Percentiles rank a stretch among this genome's conserved stretches.
These are phyloP conservation scores for Oscheius sp. DNA, from an alignment of 1,140 invertebrate genomes.

Conservation along the genomic window DNA sequence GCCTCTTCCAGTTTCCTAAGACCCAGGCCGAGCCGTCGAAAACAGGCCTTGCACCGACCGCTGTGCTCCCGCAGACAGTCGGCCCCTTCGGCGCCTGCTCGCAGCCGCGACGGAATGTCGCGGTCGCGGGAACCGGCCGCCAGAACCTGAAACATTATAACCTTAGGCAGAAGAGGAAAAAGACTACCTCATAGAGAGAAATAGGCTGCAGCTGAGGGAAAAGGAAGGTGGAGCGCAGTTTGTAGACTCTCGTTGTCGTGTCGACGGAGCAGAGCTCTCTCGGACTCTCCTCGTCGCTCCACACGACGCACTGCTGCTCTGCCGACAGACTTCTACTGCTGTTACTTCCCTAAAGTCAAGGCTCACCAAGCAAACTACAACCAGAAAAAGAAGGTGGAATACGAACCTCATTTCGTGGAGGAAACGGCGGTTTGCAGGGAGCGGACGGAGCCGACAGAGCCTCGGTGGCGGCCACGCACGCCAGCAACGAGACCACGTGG, in stretches of 20 bases:
- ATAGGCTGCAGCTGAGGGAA: conserved; percentile 5
- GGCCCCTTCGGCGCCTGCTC: conserved; percentile 8
- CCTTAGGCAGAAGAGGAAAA: background rate
- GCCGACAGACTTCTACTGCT: background rate
- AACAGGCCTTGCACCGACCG: conserved; percentile 41
- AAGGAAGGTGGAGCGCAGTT: background rate
- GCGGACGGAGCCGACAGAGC: conserved; percentile 3
- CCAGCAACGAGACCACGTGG: conserved; percentile 17
- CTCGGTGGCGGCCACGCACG: conserved; percentile 1
- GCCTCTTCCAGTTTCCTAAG: conserved; percentile 40
- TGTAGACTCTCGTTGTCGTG: background rate
- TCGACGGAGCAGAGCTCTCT: background rate
- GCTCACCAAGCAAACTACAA: background rate
- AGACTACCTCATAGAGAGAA: conserved; percentile 11
- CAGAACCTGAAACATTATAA: background rate
- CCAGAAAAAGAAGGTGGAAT: background rate
- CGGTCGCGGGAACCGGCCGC: background rate
- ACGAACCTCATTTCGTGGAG: background rate
- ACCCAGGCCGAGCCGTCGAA: conserved; percentile 34
- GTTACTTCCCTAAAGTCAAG: background rate
- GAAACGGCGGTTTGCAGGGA: background rate
- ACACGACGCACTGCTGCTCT: background rate
- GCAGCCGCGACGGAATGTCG: background rate
- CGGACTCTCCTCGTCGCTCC: background rate
- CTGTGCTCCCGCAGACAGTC: conserved; percentile 7